These are phyloP conservation scores for Geotrypetes seraphini DNA, from an alignment of 2,797 vertebrate genomes.

Conservation along the genomic window DNA sequence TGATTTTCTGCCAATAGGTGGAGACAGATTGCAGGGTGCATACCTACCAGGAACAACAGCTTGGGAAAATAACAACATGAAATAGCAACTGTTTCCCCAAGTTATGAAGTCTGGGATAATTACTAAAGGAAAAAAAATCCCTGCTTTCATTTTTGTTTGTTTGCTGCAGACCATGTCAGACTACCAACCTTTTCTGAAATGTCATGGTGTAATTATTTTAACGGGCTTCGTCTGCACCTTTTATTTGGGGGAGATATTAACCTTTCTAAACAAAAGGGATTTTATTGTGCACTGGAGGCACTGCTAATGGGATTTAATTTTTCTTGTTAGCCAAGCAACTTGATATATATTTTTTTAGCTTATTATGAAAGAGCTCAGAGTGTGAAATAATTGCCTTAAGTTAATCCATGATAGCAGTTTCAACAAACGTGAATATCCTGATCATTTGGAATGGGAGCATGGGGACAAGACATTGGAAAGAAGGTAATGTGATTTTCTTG, in stretches of 20 bases:
- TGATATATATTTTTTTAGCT: conserved; percentile 43
- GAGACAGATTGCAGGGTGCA: no score
- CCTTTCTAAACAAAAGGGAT: conserved; percentile 67
- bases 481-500: conserved; percentile 50
- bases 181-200: conserved; percentile 63
- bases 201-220: conserved; percentile 77
- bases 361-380: conserved; percentile 47
- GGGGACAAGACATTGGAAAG: no score
- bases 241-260: conserved; percentile 72
- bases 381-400: conserved; percentile 65
- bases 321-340: conserved; percentile 60
- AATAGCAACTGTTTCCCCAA: not conserved
- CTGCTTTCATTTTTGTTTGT: conserved; percentile 40
- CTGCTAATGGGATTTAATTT: conserved; percentile 82
- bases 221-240: conserved; percentile 66
- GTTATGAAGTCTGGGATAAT: conserved; percentile 18
- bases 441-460: conserved; percentile 46
- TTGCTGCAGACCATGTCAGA: conserved; percentile 44
- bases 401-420: conserved; percentile 57
- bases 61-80: not conserved
- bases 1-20: no score
- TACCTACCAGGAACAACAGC: no score
- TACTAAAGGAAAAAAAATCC: conserved; percentile 16
- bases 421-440: conserved; percentile 53
- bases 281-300: conserved; percentile 67